Evolutionary conservation across 2,113 vertebrate species (phyloP).

Genomic region (Mormoops blainvillei): DNA sequence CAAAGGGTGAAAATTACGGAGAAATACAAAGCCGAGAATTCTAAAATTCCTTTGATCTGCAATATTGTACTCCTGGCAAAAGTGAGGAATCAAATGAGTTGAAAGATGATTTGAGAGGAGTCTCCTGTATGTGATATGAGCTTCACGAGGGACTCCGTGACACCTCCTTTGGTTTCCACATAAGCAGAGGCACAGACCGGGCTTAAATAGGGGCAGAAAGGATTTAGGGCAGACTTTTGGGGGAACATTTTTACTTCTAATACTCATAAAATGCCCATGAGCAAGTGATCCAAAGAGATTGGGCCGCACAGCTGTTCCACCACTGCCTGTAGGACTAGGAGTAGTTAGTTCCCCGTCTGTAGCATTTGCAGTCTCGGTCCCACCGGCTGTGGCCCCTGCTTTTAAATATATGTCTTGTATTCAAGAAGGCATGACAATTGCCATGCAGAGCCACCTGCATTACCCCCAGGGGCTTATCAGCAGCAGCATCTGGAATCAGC

Average conservation of each 20-base stretch:
- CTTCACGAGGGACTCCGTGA: neutral
- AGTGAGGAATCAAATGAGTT: neutral
- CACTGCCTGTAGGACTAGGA: neutral
- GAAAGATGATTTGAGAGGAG: neutral
- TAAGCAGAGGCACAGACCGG: neutral
- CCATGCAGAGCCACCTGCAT: neutral
- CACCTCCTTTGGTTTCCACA: neutral
- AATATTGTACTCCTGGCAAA: neutral
- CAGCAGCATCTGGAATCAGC: constrained; percentile 1
- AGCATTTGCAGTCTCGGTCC: neutral
- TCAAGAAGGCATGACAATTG: neutral
- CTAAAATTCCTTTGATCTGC: neutral
- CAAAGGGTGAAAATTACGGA: neutral
- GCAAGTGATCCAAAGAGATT: neutral
- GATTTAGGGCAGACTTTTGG: neutral
- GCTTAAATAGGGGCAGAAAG: neutral
- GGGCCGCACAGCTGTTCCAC: neutral
- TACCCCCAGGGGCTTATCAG: neutral
- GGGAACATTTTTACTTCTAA: neutral
- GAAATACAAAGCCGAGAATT: neutral
- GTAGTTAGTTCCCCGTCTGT: neutral
- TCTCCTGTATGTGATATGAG: neutral
- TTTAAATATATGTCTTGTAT: neutral
- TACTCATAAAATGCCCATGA: neutral
- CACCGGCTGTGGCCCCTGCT: neutral